Percentiles rank a stretch among this genome's conserved stretches.
Conservation (phyloP, 2,797 vertebrate genomes). For the Enteromius argenteus region DNA sequence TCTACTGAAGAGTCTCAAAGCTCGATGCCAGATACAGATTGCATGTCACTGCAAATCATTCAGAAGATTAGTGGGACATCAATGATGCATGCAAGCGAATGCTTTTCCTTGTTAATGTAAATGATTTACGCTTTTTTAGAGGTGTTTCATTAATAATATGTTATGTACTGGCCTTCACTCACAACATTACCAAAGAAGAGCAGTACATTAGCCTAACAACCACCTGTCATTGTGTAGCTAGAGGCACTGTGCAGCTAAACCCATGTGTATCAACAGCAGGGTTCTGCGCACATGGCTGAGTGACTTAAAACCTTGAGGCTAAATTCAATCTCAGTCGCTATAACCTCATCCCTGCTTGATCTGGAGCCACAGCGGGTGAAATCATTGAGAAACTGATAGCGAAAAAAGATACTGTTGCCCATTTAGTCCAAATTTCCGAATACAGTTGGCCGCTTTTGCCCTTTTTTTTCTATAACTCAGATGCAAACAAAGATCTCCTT, state of each 20-base stretch:
- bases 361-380: background rate
- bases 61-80: constrained; percentile 27
- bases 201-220: constrained; percentile 38
- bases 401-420: background rate
- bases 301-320: constrained; percentile 31
- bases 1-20: constrained; percentile 8
- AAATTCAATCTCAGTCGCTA: constrained; percentile 33
- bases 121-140: background rate
- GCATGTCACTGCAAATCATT: constrained; percentile 38
- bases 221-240: constrained; percentile 16
- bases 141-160: constrained; percentile 19
- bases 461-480: background rate
- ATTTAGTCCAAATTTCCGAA: background rate
- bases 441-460: background rate
- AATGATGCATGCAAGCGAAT: constrained; percentile 22
- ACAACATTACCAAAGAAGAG: constrained; percentile 33
- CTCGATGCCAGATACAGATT: background rate
- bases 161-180: constrained; percentile 4
- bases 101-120: constrained; percentile 24
- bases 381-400: constrained; percentile 3
- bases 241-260: constrained; percentile 24
- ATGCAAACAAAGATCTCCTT: constrained; percentile 20
- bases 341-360: constrained; percentile 12
- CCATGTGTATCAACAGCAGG: constrained; percentile 46
- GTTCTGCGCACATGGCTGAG: constrained; percentile 21